Evolutionary conservation across 2,888 invertebrate species (phyloP).

Genomic region (Helleia helle): DNA sequence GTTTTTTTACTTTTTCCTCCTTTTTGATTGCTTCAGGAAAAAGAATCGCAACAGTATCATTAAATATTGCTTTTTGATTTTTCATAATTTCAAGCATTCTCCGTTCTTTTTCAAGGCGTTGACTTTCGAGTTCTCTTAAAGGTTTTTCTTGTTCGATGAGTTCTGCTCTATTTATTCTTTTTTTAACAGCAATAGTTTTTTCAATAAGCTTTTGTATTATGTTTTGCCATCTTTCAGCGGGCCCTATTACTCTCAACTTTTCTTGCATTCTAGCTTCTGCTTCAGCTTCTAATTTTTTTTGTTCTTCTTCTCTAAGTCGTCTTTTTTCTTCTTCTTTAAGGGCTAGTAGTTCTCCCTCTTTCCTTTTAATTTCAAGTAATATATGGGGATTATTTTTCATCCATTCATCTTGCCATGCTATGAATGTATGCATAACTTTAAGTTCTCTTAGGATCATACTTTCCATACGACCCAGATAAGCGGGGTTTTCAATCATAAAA

Average conservation of each 20-base stretch:
- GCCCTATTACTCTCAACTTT: constrained; percentile 47
- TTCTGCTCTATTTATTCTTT: constrained; percentile 75
- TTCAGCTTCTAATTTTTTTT: constrained; percentile 61
- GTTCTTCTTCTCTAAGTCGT: constrained; percentile 48
- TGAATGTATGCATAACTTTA: constrained; percentile 62
- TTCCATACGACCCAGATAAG: constrained; percentile 53
- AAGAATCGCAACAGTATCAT: constrained; percentile 75
- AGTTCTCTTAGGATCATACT: constrained; percentile 68
- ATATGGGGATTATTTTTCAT: constrained; percentile 50
- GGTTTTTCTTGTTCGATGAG: constrained; percentile 76
- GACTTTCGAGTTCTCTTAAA: constrained; percentile 71
- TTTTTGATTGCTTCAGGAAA: constrained; percentile 76
- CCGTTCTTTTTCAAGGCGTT: constrained; percentile 70
- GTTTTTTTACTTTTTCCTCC: constrained; percentile 48
- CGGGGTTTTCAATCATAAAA: constrained; percentile 57
- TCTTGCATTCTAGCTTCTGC: constrained; percentile 60
- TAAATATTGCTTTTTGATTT: constrained; percentile 76
- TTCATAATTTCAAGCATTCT: constrained; percentile 73
- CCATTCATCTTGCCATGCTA: constrained; percentile 77
- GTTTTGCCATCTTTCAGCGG: constrained; percentile 75
- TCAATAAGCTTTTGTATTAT: constrained; percentile 79
- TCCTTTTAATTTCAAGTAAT: constrained; percentile 48
- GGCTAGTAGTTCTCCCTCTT: constrained; percentile 52
- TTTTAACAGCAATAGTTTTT: constrained; percentile 76
- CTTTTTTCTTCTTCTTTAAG: constrained; percentile 59